These are phyloP conservation scores for Rhipidura dahli DNA, from an alignment of 2,113 vertebrate species.

Conservation along the genomic window DNA sequence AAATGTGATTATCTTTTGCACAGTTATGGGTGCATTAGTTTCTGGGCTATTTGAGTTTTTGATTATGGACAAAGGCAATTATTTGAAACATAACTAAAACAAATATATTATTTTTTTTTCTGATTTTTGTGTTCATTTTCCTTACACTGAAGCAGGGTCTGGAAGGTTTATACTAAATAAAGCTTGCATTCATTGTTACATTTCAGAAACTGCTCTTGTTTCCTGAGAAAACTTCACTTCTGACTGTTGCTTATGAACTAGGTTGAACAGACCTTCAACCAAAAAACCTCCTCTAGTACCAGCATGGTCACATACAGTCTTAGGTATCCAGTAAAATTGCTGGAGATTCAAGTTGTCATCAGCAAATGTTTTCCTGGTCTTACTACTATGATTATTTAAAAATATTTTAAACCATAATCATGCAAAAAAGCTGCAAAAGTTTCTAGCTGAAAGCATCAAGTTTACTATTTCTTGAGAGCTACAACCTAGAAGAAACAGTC, in stretches of 20 bases:
- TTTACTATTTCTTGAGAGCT: background rate
- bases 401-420: background rate
- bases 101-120: background rate
- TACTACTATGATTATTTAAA: background rate
- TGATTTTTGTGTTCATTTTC: background rate
- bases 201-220: background rate
- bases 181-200: background rate
- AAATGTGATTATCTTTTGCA: background rate
- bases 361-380: background rate
- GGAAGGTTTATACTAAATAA: background rate
- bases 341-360: background rate
- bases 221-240: background rate
- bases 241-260: background rate
- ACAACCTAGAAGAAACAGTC: background rate
- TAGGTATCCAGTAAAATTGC: background rate
- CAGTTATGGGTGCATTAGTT: background rate
- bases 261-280: background rate
- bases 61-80: background rate
- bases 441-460: background rate
- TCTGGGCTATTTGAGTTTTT: background rate
- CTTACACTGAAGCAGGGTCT: background rate
- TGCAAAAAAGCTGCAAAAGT: background rate
- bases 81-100: background rate
- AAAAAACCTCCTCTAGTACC: background rate
- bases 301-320: background rate